Conservation (phyloP, 1,140 invertebrate species). For the Bursaphelenchus mucronatus region DNA sequence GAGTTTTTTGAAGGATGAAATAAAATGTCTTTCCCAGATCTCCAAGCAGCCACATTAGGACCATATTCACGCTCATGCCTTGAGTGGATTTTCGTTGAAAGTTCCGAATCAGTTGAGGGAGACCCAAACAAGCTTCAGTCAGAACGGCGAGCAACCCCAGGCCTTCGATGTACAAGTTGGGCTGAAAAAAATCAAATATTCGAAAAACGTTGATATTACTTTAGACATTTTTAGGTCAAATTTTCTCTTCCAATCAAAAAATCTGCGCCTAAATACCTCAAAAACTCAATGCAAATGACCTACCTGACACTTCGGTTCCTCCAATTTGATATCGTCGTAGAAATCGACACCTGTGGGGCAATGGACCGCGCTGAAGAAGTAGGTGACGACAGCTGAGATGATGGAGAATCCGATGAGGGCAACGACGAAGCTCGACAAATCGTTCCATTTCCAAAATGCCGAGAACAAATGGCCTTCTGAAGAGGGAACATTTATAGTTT, state of each 20-base stretch:
- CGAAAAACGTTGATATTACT: slow-evolving; percentile 9
- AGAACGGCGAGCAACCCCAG: slow-evolving; percentile 89
- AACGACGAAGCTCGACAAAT: slow-evolving; percentile 90
- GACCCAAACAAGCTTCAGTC: slow-evolving; percentile 89
- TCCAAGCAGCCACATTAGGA: slow-evolving; percentile 84
- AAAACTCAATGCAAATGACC: no score
- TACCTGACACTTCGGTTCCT: background rate
- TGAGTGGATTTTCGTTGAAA: slow-evolving; percentile 81
- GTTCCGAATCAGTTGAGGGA: slow-evolving; percentile 85
- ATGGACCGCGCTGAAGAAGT: slow-evolving; percentile 73
- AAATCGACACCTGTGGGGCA: background rate
- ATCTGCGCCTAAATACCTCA: no score
- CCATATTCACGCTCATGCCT: slow-evolving; percentile 89
- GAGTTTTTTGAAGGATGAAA: slow-evolving; percentile 81
- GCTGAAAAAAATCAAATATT: slow-evolving; percentile 41
- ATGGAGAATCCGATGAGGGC: slow-evolving; percentile 82
- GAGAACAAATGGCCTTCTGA: slow-evolving; percentile 53
- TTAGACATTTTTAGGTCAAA: no score
- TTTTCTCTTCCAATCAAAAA: no score
- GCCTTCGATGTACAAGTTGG: slow-evolving; percentile 75
- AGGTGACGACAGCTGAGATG: slow-evolving; percentile 76
- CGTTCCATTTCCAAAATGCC: slow-evolving; percentile 98
- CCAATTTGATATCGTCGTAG: background rate
- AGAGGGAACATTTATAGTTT: slow-evolving; percentile 25
- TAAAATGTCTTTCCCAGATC: slow-evolving; percentile 96